Base-by-base conservation (phyloP, 2,888 invertebrate species). In the Dicyrtoma fusca region DNA sequence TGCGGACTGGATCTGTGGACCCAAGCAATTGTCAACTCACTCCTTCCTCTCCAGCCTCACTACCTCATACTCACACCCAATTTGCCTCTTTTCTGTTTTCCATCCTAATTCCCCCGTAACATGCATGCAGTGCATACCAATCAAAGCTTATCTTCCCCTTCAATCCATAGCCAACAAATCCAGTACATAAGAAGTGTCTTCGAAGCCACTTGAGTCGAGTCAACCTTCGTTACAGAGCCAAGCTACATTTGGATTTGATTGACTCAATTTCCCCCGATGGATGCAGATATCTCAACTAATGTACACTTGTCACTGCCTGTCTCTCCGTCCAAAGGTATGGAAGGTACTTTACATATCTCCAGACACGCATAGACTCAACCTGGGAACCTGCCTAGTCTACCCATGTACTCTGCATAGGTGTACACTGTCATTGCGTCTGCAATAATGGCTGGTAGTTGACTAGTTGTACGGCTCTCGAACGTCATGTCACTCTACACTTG, bases 111-210 rank as follows among this genome's bases (percentile, higher is more conserved):
- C 70, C 59, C 57, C 61, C 65, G 47, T 21, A 51, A 47, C 59
- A 70, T 49, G 49, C 70, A 59, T 70, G 66, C 64, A 49, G 69
- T 59, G 71, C 74, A 74, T 74, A 74, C 68, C 57, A 74, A 74
- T 57, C 44, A 45, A 59, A 17, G 6, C 61, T 4, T 55, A 55
- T 34, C 34, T 5, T 3, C 8, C 34, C 34, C 34, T 34, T 34
- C 34, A 34, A 34, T 34, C 34, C 34, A 34, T 3, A 8, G 8
- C 34, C 34, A 34, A 34, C 8, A 34, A n/a, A 17, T 55, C 55
- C 21, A 23, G 55, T 21, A 5, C 13, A n/a, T n/a, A n/a, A n/a
- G n/a, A 25, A 13, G 23, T 17, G 23, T 55, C 55, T 55, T 34
- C 34, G 4, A 23, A 11, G n/a, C n/a, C 51, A 34, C 34, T 51